These are phyloP conservation scores for Halocynthia roretzi DNA, from an alignment of 23 tunicate species.

Conservation along the genomic window DNA sequence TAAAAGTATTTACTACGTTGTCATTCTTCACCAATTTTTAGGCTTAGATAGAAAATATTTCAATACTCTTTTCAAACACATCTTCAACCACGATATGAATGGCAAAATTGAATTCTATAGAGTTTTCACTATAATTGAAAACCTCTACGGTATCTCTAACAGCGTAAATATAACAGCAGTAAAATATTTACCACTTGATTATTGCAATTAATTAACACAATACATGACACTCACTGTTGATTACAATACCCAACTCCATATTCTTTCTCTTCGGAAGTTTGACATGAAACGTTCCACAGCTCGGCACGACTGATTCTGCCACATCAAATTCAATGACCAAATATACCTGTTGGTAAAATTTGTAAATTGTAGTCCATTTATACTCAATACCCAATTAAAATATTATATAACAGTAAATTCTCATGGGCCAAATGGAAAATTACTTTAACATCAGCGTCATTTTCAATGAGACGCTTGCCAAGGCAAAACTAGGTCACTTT, in stretches of 20 bases:
- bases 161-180: not conserved
- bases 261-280: conserved; percentile 77
- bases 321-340: conserved; percentile 91
- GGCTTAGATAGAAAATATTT: too few relatives aligned
- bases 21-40: too few relatives aligned
- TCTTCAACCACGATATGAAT: too few relatives aligned
- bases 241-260: conserved; percentile 73
- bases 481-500: not conserved
- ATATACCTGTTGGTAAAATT: conserved; percentile 38
- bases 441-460: too few relatives aligned
- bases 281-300: conserved; percentile 84
- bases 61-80: too few relatives aligned
- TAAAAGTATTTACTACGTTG: too few relatives aligned
- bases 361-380: not conserved
- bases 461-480: not conserved
- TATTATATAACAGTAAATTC: too few relatives aligned
- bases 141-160: not conserved
- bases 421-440: too few relatives aligned
- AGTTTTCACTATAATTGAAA: not conserved
- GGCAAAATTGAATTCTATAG: not conserved
- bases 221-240: conserved; percentile 30
- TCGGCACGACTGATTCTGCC: conserved; percentile 95
- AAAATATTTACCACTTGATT: not conserved
- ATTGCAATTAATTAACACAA: not conserved
- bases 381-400: too few relatives aligned